phyloP scores from a whole-genome alignment of 2,113 vertebrate genomes.

The Dissostichus mawsoni region DNA sequence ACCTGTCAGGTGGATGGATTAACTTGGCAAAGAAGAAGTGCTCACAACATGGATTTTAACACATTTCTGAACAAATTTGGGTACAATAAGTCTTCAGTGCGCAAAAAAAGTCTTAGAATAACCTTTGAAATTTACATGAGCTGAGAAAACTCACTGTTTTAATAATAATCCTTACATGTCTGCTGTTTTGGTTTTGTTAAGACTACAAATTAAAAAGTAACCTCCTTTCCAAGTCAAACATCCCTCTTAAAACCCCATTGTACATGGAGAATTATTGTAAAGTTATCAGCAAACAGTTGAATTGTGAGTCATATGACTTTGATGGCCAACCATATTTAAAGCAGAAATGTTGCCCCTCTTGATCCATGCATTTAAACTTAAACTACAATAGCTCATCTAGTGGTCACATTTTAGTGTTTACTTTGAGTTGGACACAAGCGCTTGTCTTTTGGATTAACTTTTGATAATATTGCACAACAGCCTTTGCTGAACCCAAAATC shows the following conservation, averaged over 20 bases:
- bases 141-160: neutral
- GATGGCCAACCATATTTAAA: neutral
- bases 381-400: neutral
- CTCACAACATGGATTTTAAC: no score
- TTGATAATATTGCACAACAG: conserved; percentile 3
- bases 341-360: neutral
- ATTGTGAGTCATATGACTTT: neutral
- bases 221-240: neutral
- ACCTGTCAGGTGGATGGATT: no score
- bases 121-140: neutral
- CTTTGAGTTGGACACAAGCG: neutral
- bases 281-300: neutral
- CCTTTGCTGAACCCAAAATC: conserved; percentile 10
- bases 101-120: no score
- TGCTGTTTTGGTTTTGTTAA: neutral
- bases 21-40: no score
- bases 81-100: no score
- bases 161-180: neutral
- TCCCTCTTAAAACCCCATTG: neutral
- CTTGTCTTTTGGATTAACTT: neutral
- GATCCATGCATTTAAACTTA: neutral
- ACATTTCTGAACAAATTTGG: no score
- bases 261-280: neutral
- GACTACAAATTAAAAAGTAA: neutral
- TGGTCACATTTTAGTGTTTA: neutral